phyloP scores from a whole-genome alignment of 2,888 invertebrate species.

The Brenthis ino region DNA sequence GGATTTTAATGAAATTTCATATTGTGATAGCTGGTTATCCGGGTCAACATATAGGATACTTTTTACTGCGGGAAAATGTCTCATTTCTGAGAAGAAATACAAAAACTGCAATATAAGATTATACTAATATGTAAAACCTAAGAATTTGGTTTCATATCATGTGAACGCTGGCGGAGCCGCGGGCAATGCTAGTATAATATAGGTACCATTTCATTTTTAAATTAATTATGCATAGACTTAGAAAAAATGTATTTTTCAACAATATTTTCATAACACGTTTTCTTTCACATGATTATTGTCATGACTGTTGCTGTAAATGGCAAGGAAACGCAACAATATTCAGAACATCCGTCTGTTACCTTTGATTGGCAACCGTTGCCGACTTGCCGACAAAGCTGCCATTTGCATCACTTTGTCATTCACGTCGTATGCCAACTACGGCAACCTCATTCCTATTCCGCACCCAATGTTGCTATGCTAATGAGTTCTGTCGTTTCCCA shows the following conservation, averaged over 20 bases:
- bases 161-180: too few relatives aligned
- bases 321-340: constrained; percentile 40
- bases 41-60: too few relatives aligned
- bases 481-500: constrained; percentile 66
- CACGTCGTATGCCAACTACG: constrained; percentile 64
- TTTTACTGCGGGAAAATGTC: too few relatives aligned
- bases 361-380: constrained; percentile 57
- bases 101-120: too few relatives aligned
- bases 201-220: too few relatives aligned
- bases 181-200: too few relatives aligned
- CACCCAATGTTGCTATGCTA: constrained; percentile 67
- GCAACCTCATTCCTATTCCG: constrained; percentile 72
- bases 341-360: constrained; percentile 45
- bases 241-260: neutral
- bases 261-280: neutral
- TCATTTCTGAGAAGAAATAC: too few relatives aligned
- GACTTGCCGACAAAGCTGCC: constrained; percentile 64
- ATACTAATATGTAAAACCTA: too few relatives aligned
- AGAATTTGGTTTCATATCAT: too few relatives aligned
- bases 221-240: too few relatives aligned
- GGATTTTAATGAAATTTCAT: too few relatives aligned
- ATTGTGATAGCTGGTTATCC: too few relatives aligned
- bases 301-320: constrained; percentile 32
- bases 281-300: constrained; percentile 3
- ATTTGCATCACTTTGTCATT: constrained; percentile 82